Evolutionary conservation across 2,797 vertebrate species (phyloP).

Genomic region (Capromys pilorides): DNA sequence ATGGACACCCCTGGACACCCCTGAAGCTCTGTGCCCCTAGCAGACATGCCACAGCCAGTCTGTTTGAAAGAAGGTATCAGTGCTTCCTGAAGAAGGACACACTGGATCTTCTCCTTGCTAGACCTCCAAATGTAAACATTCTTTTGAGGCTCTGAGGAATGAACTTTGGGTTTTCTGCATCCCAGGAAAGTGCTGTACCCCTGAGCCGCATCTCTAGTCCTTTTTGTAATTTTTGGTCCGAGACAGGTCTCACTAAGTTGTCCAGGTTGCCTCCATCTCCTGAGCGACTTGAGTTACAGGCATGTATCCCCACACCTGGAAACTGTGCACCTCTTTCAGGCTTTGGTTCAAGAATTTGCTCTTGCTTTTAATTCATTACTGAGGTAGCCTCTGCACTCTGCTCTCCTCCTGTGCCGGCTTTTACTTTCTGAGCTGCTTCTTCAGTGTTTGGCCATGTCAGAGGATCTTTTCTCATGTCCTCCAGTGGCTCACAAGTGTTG

Average conservation of each 20-base stretch:
- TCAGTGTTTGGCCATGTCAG: background rate
- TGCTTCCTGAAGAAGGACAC: background rate
- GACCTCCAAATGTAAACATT: background rate
- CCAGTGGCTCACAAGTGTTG: background rate
- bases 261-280: background rate
- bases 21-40: accelerated
- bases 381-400: background rate
- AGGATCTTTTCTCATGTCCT: background rate
- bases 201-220: background rate
- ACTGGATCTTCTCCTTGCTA: background rate
- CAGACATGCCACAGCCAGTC: accelerated
- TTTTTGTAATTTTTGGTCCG: background rate
- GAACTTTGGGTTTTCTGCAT: background rate
- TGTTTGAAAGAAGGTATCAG: background rate
- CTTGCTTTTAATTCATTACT: background rate
- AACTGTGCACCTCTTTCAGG: background rate
- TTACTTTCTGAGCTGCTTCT: background rate
- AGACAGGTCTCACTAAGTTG: background rate
- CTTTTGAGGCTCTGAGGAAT: background rate
- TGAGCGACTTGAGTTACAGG: background rate
- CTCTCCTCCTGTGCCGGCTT: background rate
- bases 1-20: background rate
- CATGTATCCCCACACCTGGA: background rate
- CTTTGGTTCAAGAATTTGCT: background rate
- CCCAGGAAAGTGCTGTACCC: background rate